Evolutionary conservation across 2,113 vertebrate genomes (phyloP).

Genomic region (Cranoglanis bouderius): DNA sequence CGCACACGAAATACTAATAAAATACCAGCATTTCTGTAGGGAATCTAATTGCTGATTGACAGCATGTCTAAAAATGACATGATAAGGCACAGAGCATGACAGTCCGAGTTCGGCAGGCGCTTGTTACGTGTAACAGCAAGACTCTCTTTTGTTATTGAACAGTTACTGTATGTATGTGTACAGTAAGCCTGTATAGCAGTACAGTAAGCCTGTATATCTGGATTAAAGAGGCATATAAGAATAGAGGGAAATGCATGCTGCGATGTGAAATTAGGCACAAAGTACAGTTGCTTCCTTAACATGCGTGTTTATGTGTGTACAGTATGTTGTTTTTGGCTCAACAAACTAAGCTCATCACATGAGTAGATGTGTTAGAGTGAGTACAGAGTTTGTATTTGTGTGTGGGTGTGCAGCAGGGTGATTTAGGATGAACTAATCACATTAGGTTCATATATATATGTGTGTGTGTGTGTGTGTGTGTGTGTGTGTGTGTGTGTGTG

Average conservation of each 20-base stretch:
- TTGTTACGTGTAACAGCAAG: background rate
- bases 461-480: no score
- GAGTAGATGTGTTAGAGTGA: background rate
- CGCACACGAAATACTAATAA: slow-evolving; percentile 35
- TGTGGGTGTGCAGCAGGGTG: background rate
- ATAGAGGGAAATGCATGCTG: slow-evolving; percentile 57
- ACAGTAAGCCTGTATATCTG: slow-evolving; percentile 32
- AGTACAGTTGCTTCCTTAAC: slow-evolving; percentile 48
- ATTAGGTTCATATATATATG: no score
- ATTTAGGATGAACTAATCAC: slow-evolving; percentile 39
- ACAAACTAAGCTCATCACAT: slow-evolving; percentile 29
- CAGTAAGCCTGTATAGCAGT: slow-evolving; percentile 29
- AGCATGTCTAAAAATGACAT: background rate
- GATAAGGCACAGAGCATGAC: background rate
- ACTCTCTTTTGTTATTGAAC: slow-evolving; percentile 2
- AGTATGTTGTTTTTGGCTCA: slow-evolving; percentile 31
- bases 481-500: no score
- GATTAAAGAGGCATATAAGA: slow-evolving; percentile 51
- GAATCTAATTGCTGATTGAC: slow-evolving; percentile 5
- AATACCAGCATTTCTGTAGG: background rate
- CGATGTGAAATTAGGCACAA: slow-evolving; percentile 46
- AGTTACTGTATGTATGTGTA: slow-evolving; percentile 43
- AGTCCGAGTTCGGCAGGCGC: background rate
- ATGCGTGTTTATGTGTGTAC: slow-evolving; percentile 41
- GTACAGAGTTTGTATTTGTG: background rate